Conservation (phyloP, 2,888 invertebrate species). For the Gryllus longicercus region DNA sequence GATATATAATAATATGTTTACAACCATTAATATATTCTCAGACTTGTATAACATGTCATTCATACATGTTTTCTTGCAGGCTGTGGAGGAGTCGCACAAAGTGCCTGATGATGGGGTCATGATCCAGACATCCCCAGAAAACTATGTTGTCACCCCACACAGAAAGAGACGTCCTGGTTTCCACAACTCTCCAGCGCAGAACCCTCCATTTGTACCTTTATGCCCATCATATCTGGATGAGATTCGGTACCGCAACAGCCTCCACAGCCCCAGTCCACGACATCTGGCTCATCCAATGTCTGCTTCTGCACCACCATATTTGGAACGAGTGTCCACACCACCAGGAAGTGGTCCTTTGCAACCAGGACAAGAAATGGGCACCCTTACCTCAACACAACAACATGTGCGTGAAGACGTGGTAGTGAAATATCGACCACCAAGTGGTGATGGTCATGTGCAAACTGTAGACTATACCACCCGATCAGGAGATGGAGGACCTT, state of each 20-base stretch:
- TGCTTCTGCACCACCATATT: constrained; percentile 68
- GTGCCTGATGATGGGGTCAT: constrained; percentile 48
- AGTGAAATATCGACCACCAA: constrained; percentile 63
- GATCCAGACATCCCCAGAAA: constrained; percentile 71
- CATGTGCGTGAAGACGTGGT: constrained; percentile 43
- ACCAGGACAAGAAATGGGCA: constrained; percentile 51
- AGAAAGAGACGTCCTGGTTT: constrained; percentile 82
- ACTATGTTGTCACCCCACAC: constrained; percentile 83
- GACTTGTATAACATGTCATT: background rate
- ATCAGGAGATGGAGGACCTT: constrained; percentile 22
- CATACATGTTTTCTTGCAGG: constrained; percentile 19
- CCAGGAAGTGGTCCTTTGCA: constrained; percentile 48
- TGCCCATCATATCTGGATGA: constrained; percentile 73
- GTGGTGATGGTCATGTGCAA: constrained; percentile 57
- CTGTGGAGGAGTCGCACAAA: constrained; percentile 21
- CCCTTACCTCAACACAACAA: background rate
- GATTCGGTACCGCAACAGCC: constrained; percentile 44
- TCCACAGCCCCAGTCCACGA: constrained; percentile 22
- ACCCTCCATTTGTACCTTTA: constrained; percentile 82
- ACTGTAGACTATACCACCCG: constrained; percentile 45
- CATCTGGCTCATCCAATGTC: constrained; percentile 60
- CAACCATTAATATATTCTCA: no score
- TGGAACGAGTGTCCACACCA: constrained; percentile 36
- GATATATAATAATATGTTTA: no score
- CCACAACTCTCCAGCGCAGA: constrained; percentile 82